A percentile compares a stretch with the other conserved stretches of the same genome.
These are phyloP conservation scores for Sebastes schlegelii DNA, from an alignment of 2,113 vertebrate genomes.

Conservation along the genomic window DNA sequence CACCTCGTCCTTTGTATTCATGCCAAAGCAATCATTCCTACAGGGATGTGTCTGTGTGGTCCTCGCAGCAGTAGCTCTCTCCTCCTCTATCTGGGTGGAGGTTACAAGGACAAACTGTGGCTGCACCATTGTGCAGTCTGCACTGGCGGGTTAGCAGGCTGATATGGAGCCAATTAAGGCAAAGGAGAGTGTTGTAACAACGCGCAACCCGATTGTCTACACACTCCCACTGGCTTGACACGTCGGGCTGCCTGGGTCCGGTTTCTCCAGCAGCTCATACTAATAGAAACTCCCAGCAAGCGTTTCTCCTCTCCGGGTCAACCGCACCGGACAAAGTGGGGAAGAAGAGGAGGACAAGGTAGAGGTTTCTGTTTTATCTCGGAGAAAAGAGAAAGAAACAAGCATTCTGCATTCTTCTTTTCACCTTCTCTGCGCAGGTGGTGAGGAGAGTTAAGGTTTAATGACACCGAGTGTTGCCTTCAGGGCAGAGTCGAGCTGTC, in stretches of 20 bases:
- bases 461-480: conserved; percentile 48
- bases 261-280: conserved; percentile 39
- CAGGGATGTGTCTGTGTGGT: conserved; percentile 51
- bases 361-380: conserved; percentile 24
- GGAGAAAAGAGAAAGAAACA: conserved; percentile 10
- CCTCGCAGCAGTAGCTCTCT: conserved; percentile 36
- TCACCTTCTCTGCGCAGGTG: conserved; percentile 39
- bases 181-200: conserved; percentile 57
- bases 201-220: conserved; percentile 52
- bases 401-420: conserved; percentile 21
- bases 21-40: conserved; percentile 60
- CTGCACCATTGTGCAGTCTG: conserved; percentile 49
- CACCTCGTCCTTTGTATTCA: conserved; percentile 72
- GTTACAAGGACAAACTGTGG: conserved; percentile 46
- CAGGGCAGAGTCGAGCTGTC: conserved; percentile 21
- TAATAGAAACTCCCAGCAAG: conserved; percentile 46
- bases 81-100: conserved; percentile 48
- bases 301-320: conserved; percentile 36
- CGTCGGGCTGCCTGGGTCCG: not conserved
- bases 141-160: conserved; percentile 33
- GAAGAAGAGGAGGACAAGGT: conserved; percentile 23
- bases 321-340: conserved; percentile 16
- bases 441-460: conserved; percentile 54
- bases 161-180: conserved; percentile 73
- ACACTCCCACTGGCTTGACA: conserved; percentile 42